phyloP scores from a whole-genome alignment of 2,113 vertebrate genomes.

The Xiphias gladius region DNA sequence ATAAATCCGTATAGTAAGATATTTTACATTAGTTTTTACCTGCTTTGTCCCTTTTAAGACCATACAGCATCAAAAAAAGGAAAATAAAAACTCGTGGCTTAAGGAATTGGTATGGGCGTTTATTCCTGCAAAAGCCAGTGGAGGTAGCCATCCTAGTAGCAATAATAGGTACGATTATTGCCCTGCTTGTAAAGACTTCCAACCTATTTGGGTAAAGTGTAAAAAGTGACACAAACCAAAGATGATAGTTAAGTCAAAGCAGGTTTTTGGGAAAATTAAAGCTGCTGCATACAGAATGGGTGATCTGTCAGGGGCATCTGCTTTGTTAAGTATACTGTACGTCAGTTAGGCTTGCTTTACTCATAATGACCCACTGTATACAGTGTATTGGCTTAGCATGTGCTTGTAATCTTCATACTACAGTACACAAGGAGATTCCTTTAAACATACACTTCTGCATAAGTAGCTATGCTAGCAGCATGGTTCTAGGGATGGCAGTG shows the following conservation, averaged over 20 bases:
- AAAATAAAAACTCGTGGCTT: slow-evolving; percentile 7
- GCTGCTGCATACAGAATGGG: slow-evolving; percentile 54
- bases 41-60: background rate
- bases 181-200: slow-evolving; percentile 79
- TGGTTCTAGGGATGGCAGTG: background rate
- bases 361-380: slow-evolving; percentile 34
- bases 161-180: slow-evolving; percentile 85
- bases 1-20: background rate
- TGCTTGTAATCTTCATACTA: slow-evolving; percentile 28
- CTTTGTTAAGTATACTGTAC: slow-evolving; percentile 48
- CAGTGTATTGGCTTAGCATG: slow-evolving; percentile 10
- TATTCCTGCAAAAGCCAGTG: slow-evolving; percentile 65
- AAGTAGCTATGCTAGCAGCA: background rate
- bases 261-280: slow-evolving; percentile 81
- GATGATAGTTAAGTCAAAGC: slow-evolving; percentile 76
- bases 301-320: slow-evolving; percentile 65
- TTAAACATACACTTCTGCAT: slow-evolving; percentile 1
- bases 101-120: slow-evolving; percentile 57
- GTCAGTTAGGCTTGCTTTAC: slow-evolving; percentile 23
- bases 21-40: background rate
- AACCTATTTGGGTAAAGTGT: slow-evolving; percentile 75
- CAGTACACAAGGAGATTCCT: background rate
- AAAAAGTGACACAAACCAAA: slow-evolving; percentile 75
- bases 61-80: background rate
- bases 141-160: slow-evolving; percentile 77